Percentiles rank a stretch among this genome's conserved stretches.
These are phyloP conservation scores for Heterodera carotae DNA, from an alignment of 1,140 invertebrate species.

Conservation along the genomic window DNA sequence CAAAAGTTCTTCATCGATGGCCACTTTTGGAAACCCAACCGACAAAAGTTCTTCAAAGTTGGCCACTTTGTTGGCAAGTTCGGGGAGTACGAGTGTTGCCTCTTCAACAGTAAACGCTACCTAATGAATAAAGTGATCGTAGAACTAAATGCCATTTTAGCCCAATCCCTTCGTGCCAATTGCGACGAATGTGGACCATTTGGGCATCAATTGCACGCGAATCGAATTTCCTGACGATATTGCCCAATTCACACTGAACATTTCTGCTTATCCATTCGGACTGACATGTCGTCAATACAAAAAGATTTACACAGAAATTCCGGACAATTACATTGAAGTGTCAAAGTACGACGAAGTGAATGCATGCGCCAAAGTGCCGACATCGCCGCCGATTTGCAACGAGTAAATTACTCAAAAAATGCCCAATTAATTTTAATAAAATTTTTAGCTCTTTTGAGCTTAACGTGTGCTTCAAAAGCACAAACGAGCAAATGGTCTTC, in stretches of 20 bases:
- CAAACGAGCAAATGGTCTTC: neutral
- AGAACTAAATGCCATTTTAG: too few relatives aligned
- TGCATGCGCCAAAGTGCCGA: neutral
- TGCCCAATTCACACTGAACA: neutral
- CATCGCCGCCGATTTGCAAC: neutral
- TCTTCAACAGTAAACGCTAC: too few relatives aligned
- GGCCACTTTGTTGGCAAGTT: too few relatives aligned
- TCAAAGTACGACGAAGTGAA: neutral
- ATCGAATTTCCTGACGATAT: neutral
- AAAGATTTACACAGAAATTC: neutral
- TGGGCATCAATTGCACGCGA: conserved; percentile 1
- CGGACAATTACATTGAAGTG: neutral
- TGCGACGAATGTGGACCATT: neutral
- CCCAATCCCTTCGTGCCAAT: too few relatives aligned
- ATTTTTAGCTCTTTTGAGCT: neutral
- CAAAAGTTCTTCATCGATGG: too few relatives aligned
- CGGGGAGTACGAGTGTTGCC: too few relatives aligned
- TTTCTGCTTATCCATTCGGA: neutral
- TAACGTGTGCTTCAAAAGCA: neutral
- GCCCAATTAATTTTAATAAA: neutral
- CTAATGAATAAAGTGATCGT: too few relatives aligned
- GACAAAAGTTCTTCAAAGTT: too few relatives aligned
- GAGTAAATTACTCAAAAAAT: neutral
- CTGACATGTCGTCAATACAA: neutral
- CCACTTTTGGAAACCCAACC: too few relatives aligned